Evolutionary conservation across 2,888 invertebrate species (phyloP), one percentile per base, ranked within the genome.

Genomic region (Dermolepida albohirtum): DNA sequence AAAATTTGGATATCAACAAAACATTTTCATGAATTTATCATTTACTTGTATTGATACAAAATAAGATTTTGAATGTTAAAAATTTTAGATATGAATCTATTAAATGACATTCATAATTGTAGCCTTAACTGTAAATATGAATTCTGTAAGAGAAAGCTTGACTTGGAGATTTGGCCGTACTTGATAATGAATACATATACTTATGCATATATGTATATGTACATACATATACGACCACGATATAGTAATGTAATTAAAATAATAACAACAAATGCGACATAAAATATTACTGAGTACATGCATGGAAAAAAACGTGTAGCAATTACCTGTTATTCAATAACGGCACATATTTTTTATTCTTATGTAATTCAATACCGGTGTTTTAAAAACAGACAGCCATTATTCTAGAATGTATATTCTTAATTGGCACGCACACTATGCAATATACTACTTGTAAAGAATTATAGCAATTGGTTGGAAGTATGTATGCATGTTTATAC

Each of bases 281-380:
- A 54, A 22, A 51, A 12, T 27, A 29, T 29, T 51, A 51, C 29
- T 29, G 17, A 51, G 12, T n/a, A 17, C 8, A 8, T 1, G 51
- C 12, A 54, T 17, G 14, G 14, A 40, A 54, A 54, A 54, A 39
- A 8, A n/a, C 54, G 14, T 16, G 54, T 34, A 54, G 50, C 8
- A 17, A 10, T 29, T 47, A 14, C 12, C n/a, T 14, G 43, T 59
- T 40, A 40, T 44, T 44, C 44, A 12, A 44, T 59, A 59, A 59
- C 59, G 59, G 59, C 44, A 44, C 7, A 29, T 5, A 14, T 59
- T 59, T 59, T 59, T 43, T 22, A 5, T 44, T 16, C 40, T 54
- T 54, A 39, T 16, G 54, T 54, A 54, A 59, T 44, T 59, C 59
- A 40, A 59, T 59, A 59, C 44, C 59, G 59, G 59, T 47, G 34